Evolutionary conservation across 2,113 vertebrate species (phyloP), one percentile per base, ranked within the genome.

Genomic region (Pseudorasbora parva): DNA sequence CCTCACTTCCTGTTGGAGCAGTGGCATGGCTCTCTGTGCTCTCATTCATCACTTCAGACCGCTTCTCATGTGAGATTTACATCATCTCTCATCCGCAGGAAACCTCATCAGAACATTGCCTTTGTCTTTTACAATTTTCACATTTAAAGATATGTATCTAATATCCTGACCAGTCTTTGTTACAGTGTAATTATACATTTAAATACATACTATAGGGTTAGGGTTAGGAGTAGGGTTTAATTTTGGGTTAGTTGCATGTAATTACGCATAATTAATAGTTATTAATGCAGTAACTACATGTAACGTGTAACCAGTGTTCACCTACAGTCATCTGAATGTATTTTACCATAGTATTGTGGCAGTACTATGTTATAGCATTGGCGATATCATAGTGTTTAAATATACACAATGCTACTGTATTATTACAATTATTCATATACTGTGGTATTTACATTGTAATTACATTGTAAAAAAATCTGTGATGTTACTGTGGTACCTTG

Each of bases 1-100:
- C 86, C 97, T 99, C 59, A 99, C 98, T 0, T 96, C 94, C 95
- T 99, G 97, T 0, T 99, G 98, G 98, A 99, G 97, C 90, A 99
- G 97, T 7, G 98, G 98, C 62, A 90, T 99, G 92, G 98, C 98
- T 21, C 92, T 99, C 14, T 98, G 97, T 83, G 97, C 98, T 33
- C 95, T 99, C 87, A 98, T 99, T 83, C 96, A 99, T 92, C 93
- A 96, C 89, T 99, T 97, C 90, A 95, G 98, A 30, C 98, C 98
- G 0, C 97, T 99, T 87, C 94, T 99, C 43, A 97, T 99, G 97
- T 99, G 92, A 98, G 98, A 86, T 5, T 74, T 19, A 51, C 25
- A 41, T 21, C 17, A 5, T 68, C 64, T 68, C 30, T 37, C 8
- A 37, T 68, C 64, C 8, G 1, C 27, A 30, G 60, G 60, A 62